Conservation (phyloP, 2,797 vertebrate species). For the Trichosurus vulpecula region DNA sequence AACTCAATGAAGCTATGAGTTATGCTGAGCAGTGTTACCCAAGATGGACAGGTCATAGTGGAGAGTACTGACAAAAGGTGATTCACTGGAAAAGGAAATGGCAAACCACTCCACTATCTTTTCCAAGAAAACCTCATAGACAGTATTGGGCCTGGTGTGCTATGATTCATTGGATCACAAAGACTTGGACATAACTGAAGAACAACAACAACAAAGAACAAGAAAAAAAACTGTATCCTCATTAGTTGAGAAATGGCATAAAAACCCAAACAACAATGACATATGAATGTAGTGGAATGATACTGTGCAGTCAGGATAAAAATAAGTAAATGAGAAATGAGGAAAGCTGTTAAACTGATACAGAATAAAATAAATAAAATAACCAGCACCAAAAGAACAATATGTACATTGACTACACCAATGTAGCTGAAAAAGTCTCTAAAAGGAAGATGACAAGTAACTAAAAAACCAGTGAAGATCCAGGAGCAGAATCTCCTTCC, state of each 20-base stretch:
- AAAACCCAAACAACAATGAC: background rate
- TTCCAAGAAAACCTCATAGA: background rate
- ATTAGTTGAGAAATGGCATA: background rate
- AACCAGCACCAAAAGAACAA: background rate
- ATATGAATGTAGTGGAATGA: background rate
- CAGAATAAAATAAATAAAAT: background rate
- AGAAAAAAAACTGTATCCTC: background rate
- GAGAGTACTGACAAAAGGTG: too few species aligned
- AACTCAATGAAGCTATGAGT: background rate
- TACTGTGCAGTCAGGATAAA: background rate
- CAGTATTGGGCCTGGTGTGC: background rate
- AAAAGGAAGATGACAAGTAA: background rate
- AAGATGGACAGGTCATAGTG: background rate
- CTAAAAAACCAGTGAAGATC: background rate
- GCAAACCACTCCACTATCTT: background rate
- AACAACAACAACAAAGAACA: background rate
- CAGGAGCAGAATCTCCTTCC: background rate
- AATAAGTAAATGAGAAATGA: background rate
- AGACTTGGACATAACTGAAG: background rate
- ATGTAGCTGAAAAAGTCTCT: background rate
- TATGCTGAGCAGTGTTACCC: background rate
- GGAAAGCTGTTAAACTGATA: background rate
- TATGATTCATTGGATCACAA: background rate
- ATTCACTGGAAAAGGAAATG: too few species aligned
- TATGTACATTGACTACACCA: background rate